These are phyloP conservation scores for Ardeotis arabs DNA, from an alignment of 2,113 vertebrate species.

Conservation along the genomic window DNA sequence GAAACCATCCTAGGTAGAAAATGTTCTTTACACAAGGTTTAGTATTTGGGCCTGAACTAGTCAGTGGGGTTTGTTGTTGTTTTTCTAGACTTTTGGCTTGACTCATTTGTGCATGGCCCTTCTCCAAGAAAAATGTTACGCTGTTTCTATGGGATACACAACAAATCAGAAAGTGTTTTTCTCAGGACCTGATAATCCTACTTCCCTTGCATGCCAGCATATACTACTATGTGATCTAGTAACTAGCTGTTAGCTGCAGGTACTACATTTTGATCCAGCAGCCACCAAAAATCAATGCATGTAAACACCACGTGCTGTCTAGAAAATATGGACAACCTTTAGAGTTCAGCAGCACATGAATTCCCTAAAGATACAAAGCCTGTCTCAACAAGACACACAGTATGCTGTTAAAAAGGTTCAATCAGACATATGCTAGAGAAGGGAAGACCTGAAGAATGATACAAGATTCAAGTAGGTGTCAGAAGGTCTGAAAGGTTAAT, in stretches of 20 bases:
- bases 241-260: neutral
- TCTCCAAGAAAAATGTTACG: slow-evolving; percentile 48
- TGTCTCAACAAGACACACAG: neutral
- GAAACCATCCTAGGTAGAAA: slow-evolving; percentile 1
- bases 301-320: fast-evolving
- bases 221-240: neutral
- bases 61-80: neutral
- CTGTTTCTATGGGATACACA: slow-evolving; percentile 47
- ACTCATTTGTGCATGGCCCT: neutral
- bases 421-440: neutral
- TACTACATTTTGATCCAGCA: neutral
- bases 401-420: neutral
- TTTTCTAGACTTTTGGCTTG: slow-evolving; percentile 24
- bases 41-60: neutral
- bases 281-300: neutral
- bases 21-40: neutral
- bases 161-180: neutral
- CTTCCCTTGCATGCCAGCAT: neutral
- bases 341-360: neutral
- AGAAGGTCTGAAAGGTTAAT: neutral
- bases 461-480: neutral
- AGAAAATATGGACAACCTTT: neutral
- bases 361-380: neutral
- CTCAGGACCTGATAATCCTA: slow-evolving; percentile 26
- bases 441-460: neutral